Percentiles rank a stretch among this genome's conserved stretches.
Evolutionary conservation across 2,113 vertebrate genomes (phyloP).

Genomic region (Paramisgurnus dabryanus): DNA sequence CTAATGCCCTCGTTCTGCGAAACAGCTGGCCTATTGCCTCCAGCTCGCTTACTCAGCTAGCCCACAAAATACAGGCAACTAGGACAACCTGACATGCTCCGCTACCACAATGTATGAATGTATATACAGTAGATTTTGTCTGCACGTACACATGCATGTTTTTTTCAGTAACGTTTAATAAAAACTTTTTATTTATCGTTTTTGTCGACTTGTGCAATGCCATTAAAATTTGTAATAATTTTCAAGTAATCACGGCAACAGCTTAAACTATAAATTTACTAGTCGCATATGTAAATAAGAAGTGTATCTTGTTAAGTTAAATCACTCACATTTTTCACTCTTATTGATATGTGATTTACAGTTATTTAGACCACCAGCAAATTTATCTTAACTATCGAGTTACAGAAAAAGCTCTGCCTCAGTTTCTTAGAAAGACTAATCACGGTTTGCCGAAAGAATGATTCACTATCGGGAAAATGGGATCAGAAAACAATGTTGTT

Average conservation of each 20-base stretch:
- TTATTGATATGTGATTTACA: neutral
- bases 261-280: neutral
- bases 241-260: neutral
- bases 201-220: neutral
- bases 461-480: neutral
- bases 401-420: slow-evolving; percentile 12
- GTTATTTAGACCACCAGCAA: neutral
- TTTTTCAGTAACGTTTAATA: neutral
- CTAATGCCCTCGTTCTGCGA: slow-evolving; percentile 74
- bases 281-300: neutral
- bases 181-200: neutral
- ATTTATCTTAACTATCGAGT: slow-evolving; percentile 1
- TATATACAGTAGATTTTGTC: slow-evolving; percentile 10
- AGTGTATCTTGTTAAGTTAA: neutral
- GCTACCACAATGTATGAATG: slow-evolving; percentile 11
- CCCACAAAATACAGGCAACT: slow-evolving; percentile 2
- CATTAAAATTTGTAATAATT: neutral
- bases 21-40: slow-evolving; percentile 72
- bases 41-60: slow-evolving; percentile 64
- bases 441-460: neutral
- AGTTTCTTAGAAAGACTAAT: slow-evolving; percentile 44
- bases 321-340: neutral
- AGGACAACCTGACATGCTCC: slow-evolving; percentile 12
- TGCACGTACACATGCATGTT: neutral
- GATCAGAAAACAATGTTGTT: neutral